These are phyloP conservation scores for Leptogaster cylindrica DNA, from an alignment of 2,888 invertebrate genomes.

Conservation along the genomic window DNA sequence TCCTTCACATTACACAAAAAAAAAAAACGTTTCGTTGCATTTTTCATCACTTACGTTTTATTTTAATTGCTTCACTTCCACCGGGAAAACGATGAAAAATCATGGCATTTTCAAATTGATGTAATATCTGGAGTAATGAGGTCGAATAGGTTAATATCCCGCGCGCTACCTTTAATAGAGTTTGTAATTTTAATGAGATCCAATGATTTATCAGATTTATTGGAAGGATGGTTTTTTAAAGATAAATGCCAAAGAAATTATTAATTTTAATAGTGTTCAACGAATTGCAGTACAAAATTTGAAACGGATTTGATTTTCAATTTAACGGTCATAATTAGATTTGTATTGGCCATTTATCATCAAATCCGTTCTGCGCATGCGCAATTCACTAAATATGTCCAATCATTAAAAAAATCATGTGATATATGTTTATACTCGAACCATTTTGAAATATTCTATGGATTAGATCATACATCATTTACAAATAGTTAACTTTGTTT, in stretches of 20 bases:
- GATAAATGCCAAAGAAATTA: not conserved
- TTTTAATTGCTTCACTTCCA: slow-evolving; percentile 29
- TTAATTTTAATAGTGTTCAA: slow-evolving; percentile 1
- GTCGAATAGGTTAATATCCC: slow-evolving; percentile 29
- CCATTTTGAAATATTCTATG: no score
- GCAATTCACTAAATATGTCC: no score
- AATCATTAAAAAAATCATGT: no score
- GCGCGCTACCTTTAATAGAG: slow-evolving; percentile 11
- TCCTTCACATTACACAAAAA: not conserved
- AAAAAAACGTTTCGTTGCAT: no score
- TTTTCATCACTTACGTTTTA: slow-evolving; percentile 3
- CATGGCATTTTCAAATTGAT: slow-evolving; percentile 20
- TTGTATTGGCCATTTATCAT: not conserved
- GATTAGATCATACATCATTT: no score
- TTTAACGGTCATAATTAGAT: slow-evolving; percentile 6
- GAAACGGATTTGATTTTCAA: slow-evolving; percentile 30
- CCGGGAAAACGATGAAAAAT: slow-evolving; percentile 21
- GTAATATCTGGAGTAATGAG: slow-evolving; percentile 32
- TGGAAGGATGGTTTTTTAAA: no score
- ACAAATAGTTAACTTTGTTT: no score
- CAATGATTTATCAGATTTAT: slow-evolving; percentile 31
- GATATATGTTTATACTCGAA: no score
- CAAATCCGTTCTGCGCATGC: no score
- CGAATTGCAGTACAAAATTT: not conserved
- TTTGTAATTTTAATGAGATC: slow-evolving; percentile 23